Evolutionary conservation across 2,888 invertebrate genomes (phyloP), one percentile per base, ranked within the genome.

Genomic region (Phyto melanocephala): DNA sequence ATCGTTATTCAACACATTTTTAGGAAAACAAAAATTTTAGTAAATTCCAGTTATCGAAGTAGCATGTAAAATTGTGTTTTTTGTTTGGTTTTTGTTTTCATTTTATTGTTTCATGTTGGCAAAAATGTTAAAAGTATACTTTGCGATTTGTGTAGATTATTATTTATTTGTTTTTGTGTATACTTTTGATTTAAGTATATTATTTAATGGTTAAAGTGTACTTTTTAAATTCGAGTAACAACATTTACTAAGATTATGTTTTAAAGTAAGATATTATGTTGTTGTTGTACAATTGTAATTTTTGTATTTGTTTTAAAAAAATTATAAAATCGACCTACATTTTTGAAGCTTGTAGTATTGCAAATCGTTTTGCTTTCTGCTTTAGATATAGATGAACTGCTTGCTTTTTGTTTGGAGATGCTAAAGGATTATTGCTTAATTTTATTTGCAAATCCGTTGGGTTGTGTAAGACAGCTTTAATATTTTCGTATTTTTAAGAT

Each of bases 241-340:
- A 28, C 6, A 28, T 28, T 28, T 28, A 6, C 28, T 28, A n/a
- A n/a, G n/a, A n/a, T n/a, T n/a, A 42, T 15, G 15, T 15, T 45
- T 45, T 8, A 45, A 42, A 42, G 40, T 42, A 42, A 6, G 15
- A 42, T 42, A 15, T 22, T 24, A 42, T 42, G 37, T 60, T 3
- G 28, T 63, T 6, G 42, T 7, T 62, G 11, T 62, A 1, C 28
- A 17, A 33, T 54, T 54, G 2, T 28, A 22, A 24, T 52, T 28
- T 33, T 40, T 17, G 17, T 24, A 10, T 42, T 35, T 75, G 20
- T 75, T 28, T 37, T 47, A 8, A 28, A 71, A 50, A 56, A 56
- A 72, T 72, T 60, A 71, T 67, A 42, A 50, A 76, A 65, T 47
- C 82, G 82, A 82, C 82, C 82, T 82, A 82, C 82, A 79, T 82